These are phyloP conservation scores for Eurois occulta DNA, from an alignment of 2,888 invertebrate species.

Conservation along the genomic window DNA sequence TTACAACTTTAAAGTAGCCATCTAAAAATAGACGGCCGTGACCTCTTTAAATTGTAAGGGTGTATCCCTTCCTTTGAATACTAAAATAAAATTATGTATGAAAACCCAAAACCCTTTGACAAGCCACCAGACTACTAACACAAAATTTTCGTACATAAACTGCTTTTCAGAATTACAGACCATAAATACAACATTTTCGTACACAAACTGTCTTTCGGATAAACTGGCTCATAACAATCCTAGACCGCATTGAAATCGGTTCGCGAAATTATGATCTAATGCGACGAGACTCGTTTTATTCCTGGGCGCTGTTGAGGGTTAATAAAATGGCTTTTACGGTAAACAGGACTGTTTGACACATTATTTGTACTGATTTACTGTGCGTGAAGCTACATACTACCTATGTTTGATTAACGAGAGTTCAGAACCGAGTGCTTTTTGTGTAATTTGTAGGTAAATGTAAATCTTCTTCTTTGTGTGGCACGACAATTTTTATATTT, in stretches of 20 bases:
- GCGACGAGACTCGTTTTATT: constrained; percentile 8
- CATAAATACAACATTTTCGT: constrained; percentile 3
- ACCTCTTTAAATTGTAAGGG: constrained; percentile 12
- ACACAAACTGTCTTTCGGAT: constrained; percentile 8
- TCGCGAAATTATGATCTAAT: constrained; percentile 29
- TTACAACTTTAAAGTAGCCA: not conserved
- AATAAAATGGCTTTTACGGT: constrained; percentile 39
- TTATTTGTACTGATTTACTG: constrained; percentile 33
- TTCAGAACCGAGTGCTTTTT: not conserved
- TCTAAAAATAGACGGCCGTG: constrained; percentile 24
- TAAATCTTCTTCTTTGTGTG: too few species aligned
- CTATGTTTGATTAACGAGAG: not conserved
- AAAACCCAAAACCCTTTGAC: constrained; percentile 15
- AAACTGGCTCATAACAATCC: constrained; percentile 9
- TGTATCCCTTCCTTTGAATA: constrained; percentile 5
- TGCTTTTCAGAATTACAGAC: not conserved
- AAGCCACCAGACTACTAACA: constrained; percentile 4
- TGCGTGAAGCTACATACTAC: not conserved
- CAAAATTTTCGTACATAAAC: not conserved
- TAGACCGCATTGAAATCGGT: constrained; percentile 26
- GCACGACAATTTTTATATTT: too few species aligned
- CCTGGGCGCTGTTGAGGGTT: constrained; percentile 16
- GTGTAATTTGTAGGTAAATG: too few species aligned
- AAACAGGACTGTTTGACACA: constrained; percentile 15
- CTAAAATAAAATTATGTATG: constrained; percentile 18